Percentiles rank a stretch among this genome's conserved stretches.
phyloP scores from a whole-genome alignment of 2,797 vertebrate genomes.

The Botia kubotai region DNA sequence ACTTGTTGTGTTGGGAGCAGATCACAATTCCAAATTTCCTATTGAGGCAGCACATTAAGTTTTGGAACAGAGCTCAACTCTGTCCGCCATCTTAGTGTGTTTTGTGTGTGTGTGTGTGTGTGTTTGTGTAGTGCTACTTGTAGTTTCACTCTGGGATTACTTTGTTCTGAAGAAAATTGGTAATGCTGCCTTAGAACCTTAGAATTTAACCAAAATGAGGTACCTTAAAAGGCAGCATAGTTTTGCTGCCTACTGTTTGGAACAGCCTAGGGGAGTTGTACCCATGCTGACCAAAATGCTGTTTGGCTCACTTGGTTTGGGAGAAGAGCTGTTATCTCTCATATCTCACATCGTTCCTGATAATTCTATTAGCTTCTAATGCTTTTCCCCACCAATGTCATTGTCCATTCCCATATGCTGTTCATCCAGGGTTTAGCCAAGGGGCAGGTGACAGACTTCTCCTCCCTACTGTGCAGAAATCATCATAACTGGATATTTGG shows the following conservation, averaged over 20 bases:
- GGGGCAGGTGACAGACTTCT: constrained; percentile 28
- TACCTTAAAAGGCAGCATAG: background rate
- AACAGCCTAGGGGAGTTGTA: background rate
- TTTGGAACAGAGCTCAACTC: background rate
- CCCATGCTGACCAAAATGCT: background rate
- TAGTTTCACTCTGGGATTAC: background rate
- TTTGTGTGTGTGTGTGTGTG: background rate
- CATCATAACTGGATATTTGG: constrained; percentile 72
- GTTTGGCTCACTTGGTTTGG: constrained; percentile 22
- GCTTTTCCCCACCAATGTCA: constrained; percentile 24
- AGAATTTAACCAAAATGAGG: background rate
- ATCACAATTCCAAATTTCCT: background rate
- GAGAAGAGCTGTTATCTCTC: constrained; percentile 60
- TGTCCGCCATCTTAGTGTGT: background rate
- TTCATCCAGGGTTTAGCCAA: constrained; percentile 18
- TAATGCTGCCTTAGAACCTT: background rate
- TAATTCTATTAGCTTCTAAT: constrained; percentile 34
- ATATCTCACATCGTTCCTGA: constrained; percentile 42
- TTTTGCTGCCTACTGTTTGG: background rate
- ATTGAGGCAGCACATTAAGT: background rate
- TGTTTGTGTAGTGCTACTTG: background rate
- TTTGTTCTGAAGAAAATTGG: background rate
- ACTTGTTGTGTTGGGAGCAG: background rate
- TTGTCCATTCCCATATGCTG: constrained; percentile 37
- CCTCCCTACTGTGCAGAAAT: constrained; percentile 58